phyloP scores from a whole-genome alignment of 2,797 vertebrate species.

The Tangara arthus region DNA sequence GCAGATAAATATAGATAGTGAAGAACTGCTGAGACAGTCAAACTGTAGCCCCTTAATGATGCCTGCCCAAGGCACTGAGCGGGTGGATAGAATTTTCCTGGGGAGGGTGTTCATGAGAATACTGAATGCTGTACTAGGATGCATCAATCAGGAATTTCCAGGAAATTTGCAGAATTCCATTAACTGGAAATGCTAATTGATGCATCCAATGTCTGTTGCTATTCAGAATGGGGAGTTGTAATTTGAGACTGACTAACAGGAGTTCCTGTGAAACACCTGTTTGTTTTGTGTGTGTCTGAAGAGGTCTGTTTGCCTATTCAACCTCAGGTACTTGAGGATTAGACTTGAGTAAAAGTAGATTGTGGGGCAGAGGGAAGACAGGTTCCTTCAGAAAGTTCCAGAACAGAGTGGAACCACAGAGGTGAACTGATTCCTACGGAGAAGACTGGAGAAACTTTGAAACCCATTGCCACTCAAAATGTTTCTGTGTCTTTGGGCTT shows the following conservation, averaged over 20 bases:
- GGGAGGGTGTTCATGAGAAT: background rate
- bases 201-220: background rate
- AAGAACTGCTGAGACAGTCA: background rate
- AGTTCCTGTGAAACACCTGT: background rate
- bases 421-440: background rate
- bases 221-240: background rate
- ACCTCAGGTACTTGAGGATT: background rate
- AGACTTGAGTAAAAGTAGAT: background rate
- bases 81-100: background rate
- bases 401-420: background rate
- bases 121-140: background rate
- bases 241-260: background rate
- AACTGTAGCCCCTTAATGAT: background rate
- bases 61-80: background rate
- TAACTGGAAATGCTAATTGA: background rate
- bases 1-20: background rate
- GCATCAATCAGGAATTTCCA: background rate
- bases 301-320: background rate
- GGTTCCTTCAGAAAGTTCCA: background rate
- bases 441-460: background rate
- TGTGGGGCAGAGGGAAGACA: background rate
- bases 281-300: background rate
- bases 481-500: background rate
- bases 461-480: background rate
- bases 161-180: background rate